Conservation (phyloP, 2,113 vertebrate species). For the Thamnophis sirtalis region DNA sequence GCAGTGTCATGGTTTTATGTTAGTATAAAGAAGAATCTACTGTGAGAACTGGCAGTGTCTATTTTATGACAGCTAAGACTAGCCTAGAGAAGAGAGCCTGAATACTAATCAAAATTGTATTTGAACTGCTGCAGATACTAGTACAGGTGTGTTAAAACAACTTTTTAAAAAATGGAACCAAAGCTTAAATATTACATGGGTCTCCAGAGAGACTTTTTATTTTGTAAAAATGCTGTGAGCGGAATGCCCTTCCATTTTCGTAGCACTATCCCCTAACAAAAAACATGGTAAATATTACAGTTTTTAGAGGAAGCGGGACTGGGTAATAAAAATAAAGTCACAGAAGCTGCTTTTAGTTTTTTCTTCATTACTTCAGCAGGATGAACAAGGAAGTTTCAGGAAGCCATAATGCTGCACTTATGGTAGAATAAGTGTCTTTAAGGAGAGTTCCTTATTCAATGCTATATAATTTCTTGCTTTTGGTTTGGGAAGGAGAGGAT, state of each 20-base stretch:
- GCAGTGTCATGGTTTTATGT: background rate
- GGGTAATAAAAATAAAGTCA: background rate
- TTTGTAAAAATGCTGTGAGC: background rate
- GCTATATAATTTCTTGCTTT: background rate
- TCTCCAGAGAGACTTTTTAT: background rate
- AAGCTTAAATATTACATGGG: background rate
- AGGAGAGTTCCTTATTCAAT: background rate
- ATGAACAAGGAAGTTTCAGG: background rate
- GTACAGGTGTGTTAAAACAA: background rate
- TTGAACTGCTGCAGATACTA: background rate
- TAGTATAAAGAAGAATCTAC: background rate
- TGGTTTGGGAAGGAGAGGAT: background rate
- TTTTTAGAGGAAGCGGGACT: background rate
- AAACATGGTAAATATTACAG: background rate
- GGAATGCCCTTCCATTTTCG: background rate
- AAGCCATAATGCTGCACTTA: background rate
- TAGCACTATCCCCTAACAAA: background rate
- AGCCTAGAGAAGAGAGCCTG: background rate
- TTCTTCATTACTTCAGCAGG: background rate
- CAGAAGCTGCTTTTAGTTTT: background rate
- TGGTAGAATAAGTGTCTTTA: background rate
- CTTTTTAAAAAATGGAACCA: background rate
- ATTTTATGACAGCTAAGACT: background rate
- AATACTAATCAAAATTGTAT: background rate
- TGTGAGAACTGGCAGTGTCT: background rate